Percentiles rank a stretch among this genome's conserved stretches.
phyloP scores from a whole-genome alignment of 2,888 invertebrate genomes.

The Axea sp. region DNA sequence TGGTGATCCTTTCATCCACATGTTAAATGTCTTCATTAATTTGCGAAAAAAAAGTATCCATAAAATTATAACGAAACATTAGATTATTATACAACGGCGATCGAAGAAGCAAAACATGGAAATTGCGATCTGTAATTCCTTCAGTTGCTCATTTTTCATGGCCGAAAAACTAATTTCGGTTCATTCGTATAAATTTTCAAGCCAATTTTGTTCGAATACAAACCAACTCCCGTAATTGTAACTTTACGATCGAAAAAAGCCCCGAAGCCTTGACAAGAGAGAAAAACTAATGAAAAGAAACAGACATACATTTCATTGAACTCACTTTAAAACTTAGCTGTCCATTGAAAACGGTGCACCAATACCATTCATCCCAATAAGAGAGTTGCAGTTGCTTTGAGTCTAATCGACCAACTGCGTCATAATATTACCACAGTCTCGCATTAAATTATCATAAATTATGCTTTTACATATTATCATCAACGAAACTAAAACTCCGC shows the following conservation, averaged over 20 bases:
- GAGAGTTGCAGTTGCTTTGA: constrained; percentile 29
- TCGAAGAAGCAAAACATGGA: no score
- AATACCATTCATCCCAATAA: constrained; percentile 51
- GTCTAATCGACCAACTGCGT: constrained; percentile 41
- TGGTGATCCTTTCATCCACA: no score
- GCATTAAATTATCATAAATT: constrained; percentile 52
- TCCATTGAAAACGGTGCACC: constrained; percentile 39
- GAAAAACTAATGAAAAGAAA: constrained; percentile 4
- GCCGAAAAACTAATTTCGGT: constrained; percentile 24
- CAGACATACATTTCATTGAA: constrained; percentile 27
- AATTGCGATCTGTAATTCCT: constrained; percentile 9
- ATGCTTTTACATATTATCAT: constrained; percentile 28
- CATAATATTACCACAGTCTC: constrained; percentile 26
- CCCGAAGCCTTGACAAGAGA: background rate
- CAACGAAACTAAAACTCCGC: constrained; percentile 17
- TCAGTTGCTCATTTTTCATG: constrained; percentile 13
- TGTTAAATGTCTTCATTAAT: no score
- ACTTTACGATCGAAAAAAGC: constrained; percentile 44
- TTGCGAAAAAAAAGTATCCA: no score
- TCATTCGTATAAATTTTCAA: constrained; percentile 30
- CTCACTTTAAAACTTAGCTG: constrained; percentile 52
- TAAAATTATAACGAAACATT: no score
- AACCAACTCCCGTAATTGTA: constrained; percentile 37
- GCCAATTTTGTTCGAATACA: constrained; percentile 31
- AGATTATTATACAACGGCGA: no score